Conservation (phyloP, 1,140 invertebrate species). For the Cataglyphis hispanica region DNA sequence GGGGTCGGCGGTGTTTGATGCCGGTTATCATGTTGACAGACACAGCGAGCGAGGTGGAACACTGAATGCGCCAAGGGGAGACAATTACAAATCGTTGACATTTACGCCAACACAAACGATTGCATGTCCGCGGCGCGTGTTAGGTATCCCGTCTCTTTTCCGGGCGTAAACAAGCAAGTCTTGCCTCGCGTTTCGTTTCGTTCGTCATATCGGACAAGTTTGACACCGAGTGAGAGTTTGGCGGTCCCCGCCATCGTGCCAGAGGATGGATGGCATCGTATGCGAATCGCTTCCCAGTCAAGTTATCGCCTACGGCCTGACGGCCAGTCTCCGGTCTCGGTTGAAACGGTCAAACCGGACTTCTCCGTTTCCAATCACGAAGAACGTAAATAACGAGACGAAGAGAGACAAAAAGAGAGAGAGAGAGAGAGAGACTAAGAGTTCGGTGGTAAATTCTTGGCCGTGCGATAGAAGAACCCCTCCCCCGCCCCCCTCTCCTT, state of each 20-base stretch:
- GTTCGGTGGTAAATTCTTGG: slow-evolving; percentile 43
- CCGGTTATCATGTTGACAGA: slow-evolving; percentile 86
- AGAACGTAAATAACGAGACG: slow-evolving; percentile 48
- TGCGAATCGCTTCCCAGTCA: slow-evolving; percentile 22
- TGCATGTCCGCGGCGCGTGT: slow-evolving; percentile 81
- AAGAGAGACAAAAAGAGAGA: neutral
- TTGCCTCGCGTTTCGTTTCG: slow-evolving; percentile 60
- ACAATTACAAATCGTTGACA: slow-evolving; percentile 86
- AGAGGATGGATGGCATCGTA: slow-evolving; percentile 17
- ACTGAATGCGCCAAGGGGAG: slow-evolving; percentile 79
- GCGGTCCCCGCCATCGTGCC: slow-evolving; percentile 21
- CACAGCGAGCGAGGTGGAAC: slow-evolving; percentile 82
- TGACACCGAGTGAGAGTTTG: slow-evolving; percentile 50
- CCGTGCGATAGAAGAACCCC: slow-evolving; percentile 24
- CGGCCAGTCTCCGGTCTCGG: neutral
- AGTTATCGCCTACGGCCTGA: slow-evolving; percentile 34
- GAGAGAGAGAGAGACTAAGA: neutral
- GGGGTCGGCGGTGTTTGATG: slow-evolving; percentile 83
- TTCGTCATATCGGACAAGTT: slow-evolving; percentile 51
- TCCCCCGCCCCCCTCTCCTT: no score
- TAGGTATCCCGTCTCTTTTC: slow-evolving; percentile 73
- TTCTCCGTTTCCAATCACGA: slow-evolving; percentile 26
- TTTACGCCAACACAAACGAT: slow-evolving; percentile 83
- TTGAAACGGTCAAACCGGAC: neutral
- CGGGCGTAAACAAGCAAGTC: slow-evolving; percentile 48